phyloP scores from a whole-genome alignment of 2,113 vertebrate species.

The Philantomba maxwellii region DNA sequence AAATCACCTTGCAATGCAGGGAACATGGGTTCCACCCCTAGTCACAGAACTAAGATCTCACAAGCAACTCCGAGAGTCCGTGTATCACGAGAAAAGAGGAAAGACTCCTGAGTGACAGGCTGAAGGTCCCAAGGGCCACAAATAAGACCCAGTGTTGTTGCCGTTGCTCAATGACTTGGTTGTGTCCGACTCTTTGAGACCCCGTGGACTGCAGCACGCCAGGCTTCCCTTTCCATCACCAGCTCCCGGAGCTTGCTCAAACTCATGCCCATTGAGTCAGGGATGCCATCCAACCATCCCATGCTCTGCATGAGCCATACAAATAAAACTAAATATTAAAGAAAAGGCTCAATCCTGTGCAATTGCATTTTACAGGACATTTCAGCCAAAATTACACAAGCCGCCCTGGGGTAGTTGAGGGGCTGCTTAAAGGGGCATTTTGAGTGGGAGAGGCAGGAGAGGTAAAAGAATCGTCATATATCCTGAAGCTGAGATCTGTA shows the following conservation, averaged over 20 bases:
- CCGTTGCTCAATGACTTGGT: accelerated
- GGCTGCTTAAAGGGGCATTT: background rate
- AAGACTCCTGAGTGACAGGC: background rate
- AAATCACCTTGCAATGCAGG: background rate
- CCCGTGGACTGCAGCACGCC: accelerated
- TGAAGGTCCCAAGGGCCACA: background rate
- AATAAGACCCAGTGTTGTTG: background rate
- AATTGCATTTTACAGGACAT: background rate
- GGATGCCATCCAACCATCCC: background rate
- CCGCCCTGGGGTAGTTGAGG: accelerated
- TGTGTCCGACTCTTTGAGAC: accelerated
- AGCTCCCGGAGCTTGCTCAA: background rate
- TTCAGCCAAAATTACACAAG: no score
- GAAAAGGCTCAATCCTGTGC: background rate
- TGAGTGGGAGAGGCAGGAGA: accelerated
- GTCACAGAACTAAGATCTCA: background rate
- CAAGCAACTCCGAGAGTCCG: accelerated
- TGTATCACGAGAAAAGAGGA: background rate
- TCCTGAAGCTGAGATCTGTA: no score
- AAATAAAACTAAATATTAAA: background rate
- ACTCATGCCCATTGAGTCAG: background rate
- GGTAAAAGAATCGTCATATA: accelerated
- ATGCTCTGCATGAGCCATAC: background rate
- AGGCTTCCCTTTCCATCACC: background rate
- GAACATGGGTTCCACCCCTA: background rate